Base-by-base conservation (phyloP, 2,797 vertebrate genomes). In the Muscicapa comitata region DNA sequence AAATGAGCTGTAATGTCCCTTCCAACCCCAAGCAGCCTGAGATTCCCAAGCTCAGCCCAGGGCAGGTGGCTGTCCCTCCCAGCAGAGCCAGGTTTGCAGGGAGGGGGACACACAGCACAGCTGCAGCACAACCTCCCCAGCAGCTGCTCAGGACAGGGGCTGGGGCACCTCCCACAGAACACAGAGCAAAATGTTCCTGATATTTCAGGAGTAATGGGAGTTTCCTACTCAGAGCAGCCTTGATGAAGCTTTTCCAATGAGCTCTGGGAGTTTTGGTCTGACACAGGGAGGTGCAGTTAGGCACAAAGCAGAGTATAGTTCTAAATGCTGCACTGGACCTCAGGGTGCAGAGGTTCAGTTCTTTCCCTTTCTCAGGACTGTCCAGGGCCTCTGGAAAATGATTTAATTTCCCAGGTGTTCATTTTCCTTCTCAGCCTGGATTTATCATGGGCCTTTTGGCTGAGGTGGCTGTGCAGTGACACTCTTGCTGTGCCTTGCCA, bases 11-110 rank as follows among this genome's bases (percentile, higher is more conserved):
- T 47, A 47, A 17, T 26, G 31, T 18, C 73, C 10, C 59, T 53
- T 54, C 26, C 11, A 29, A 15, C 23, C 23, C 38, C 40, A 20
- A 65, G 5, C 21, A n/a, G 18, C 4, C 53, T 25, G 47, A 17
- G 35, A 43, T 8, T 14, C 13, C 38, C 13, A 54, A n/a, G 10
- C 31, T 35, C 23, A 59, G 47, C 40, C 14, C 5, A 7, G 53
- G 5, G 33, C 9, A 5, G 0, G 0, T 15, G 61, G 2, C 4
- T 68, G 25, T 42, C 35, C 17, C 50, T 62, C 20, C 37, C 51
- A 10, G 17, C 10, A 43, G 73, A 57, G 65, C 45, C 42, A 4
- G 13, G 2, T 1, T 1, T 18, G 26, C 15, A 3, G 10, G 7
- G n/a, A 57, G 67, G 14, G 35, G 33, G 16, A 5, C 29, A 35